These are phyloP conservation scores for Oeneis ivallda DNA, from an alignment of 2,888 invertebrate species.

Conservation along the genomic window DNA sequence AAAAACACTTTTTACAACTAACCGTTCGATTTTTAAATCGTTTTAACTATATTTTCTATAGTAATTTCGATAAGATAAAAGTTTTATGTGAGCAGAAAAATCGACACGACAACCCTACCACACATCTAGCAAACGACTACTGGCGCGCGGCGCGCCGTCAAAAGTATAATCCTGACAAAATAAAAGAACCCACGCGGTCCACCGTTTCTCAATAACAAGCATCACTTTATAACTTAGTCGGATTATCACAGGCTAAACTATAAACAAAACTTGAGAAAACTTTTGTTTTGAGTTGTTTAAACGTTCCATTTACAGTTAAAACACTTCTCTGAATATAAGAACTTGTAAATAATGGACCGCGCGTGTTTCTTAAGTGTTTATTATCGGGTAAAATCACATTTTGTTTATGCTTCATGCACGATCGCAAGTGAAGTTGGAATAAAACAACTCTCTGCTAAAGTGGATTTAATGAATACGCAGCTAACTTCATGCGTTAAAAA, in stretches of 20 bases:
- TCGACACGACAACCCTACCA: conserved; percentile 56
- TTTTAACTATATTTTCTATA: conserved; percentile 55
- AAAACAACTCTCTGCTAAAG: conserved; percentile 35
- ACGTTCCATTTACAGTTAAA: conserved; percentile 53
- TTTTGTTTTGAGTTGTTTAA: conserved; percentile 50
- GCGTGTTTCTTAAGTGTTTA: conserved; percentile 63
- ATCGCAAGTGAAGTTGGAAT: conserved; percentile 40
- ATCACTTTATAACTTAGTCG: conserved; percentile 62
- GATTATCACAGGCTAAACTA: conserved; percentile 58
- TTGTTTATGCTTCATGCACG: conserved; percentile 72
- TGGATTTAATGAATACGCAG: conserved; percentile 44
- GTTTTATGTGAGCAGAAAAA: conserved; percentile 55
- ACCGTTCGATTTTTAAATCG: conserved; percentile 54
- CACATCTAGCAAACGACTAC: conserved; percentile 61
- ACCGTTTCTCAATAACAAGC: conserved; percentile 54
- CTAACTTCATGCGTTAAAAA: conserved; percentile 50
- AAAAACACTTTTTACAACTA: conserved; percentile 52
- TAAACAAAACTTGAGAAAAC: conserved; percentile 66
- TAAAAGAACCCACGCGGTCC: conserved; percentile 58
- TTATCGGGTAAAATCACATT: conserved; percentile 59
- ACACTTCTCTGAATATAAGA: conserved; percentile 57
- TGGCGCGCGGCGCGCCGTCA: conserved; percentile 53
- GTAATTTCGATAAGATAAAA: conserved; percentile 64
- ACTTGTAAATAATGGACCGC: conserved; percentile 58
- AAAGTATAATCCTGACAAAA: conserved; percentile 70